These are phyloP conservation scores for Clunio marinus DNA, from an alignment of 2,888 invertebrate species.

Conservation along the genomic window DNA sequence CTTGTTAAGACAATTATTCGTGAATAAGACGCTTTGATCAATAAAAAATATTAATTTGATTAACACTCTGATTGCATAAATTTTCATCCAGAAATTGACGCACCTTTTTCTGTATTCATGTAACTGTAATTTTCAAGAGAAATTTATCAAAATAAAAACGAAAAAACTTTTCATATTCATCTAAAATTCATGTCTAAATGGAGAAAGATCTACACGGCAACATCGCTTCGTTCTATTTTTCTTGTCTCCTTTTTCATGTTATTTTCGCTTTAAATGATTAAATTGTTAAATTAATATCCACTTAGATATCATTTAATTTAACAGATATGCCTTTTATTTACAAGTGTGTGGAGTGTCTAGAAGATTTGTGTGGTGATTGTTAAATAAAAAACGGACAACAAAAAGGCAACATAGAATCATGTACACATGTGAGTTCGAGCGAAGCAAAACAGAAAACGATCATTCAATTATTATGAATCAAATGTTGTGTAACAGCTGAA, in stretches of 20 bases:
- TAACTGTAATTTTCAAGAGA: too few species aligned
- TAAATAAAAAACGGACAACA: neutral
- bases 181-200: too few species aligned
- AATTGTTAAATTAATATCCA: slow-evolving; percentile 35
- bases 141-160: too few species aligned
- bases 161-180: too few species aligned
- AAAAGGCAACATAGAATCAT: neutral
- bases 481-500: neutral
- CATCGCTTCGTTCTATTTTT: neutral
- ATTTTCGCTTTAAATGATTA: slow-evolving; percentile 27
- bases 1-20: too few species aligned
- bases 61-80: too few species aligned
- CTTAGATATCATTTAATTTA: slow-evolving; percentile 37
- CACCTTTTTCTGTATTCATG: too few species aligned
- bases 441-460: neutral
- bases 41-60: too few species aligned
- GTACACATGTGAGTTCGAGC: neutral
- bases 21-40: too few species aligned
- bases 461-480: slow-evolving; percentile 17
- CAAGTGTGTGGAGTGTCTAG: neutral
- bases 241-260: neutral
- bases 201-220: too few species aligned
- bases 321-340: neutral
- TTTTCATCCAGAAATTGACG: too few species aligned
- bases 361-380: too few species aligned